phyloP scores from a whole-genome alignment of 2,113 vertebrate species.

The Fulmarus glacialis region DNA sequence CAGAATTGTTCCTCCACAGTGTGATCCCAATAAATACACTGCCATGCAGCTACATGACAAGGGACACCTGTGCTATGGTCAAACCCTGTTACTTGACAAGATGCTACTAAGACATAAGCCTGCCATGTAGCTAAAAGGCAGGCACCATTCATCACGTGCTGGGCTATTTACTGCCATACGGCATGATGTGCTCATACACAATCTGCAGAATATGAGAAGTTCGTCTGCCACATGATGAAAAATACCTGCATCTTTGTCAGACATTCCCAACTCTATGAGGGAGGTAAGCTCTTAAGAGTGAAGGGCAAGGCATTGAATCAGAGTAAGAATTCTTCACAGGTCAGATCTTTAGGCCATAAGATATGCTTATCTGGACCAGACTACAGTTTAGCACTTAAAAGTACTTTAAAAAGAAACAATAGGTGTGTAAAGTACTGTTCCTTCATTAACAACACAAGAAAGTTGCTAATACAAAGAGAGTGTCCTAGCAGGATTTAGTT shows the following conservation, averaged over 20 bases:
- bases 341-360: not conserved
- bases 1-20: not conserved
- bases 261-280: not conserved
- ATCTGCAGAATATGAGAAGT: not conserved
- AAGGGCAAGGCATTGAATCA: not conserved
- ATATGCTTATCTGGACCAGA: not conserved
- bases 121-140: not conserved
- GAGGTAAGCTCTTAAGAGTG: fast-evolving
- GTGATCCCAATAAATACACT: not conserved
- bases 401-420: not conserved
- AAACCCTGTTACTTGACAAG: not conserved
- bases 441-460: not conserved
- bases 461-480: not conserved
- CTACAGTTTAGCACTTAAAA: not conserved
- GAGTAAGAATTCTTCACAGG: not conserved
- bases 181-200: not conserved
- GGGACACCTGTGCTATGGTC: not conserved
- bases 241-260: not conserved
- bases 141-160: not conserved
- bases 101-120: not conserved
- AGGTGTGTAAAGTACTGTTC: not conserved
- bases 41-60: not conserved
- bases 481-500: not conserved
- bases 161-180: not conserved
- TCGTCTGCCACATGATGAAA: not conserved